A percentile compares a stretch with the other conserved stretches of the same genome.
Evolutionary conservation across 2,113 vertebrate species (phyloP).

Genomic region (Trogon surrucura): DNA sequence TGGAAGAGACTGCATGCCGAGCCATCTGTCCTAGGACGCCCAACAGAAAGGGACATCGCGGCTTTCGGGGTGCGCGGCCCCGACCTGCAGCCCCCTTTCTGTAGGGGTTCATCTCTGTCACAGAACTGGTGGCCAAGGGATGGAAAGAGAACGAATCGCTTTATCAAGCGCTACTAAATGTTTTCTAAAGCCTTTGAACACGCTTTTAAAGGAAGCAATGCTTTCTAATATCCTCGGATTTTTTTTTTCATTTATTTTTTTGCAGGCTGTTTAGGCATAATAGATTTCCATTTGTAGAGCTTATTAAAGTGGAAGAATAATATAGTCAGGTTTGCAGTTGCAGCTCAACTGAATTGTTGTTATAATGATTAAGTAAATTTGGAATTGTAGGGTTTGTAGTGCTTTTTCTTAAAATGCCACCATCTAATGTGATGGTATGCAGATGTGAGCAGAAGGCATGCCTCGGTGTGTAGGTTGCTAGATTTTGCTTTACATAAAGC

Average conservation of each 20-base stretch:
- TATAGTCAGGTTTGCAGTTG: slow-evolving; percentile 10
- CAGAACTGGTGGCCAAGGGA: background rate
- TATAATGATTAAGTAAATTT: slow-evolving; percentile 2
- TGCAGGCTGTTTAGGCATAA: slow-evolving; percentile 1
- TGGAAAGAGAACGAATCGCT: background rate
- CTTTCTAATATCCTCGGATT: background rate
- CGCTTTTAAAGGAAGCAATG: background rate
- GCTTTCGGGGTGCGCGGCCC: background rate
- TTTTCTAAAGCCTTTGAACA: slow-evolving; percentile 16
- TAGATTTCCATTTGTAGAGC: slow-evolving; percentile 17
- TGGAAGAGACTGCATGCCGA: background rate
- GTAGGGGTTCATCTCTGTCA: background rate
- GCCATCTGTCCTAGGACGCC: background rate
- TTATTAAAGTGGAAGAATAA: slow-evolving; percentile 38
- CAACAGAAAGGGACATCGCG: background rate
- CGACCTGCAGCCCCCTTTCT: background rate
- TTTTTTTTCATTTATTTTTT: background rate
- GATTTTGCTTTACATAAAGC: background rate
- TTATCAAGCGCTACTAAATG: background rate
- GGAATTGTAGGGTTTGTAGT: background rate
- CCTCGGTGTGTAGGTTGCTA: background rate
- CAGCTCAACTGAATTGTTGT: background rate
- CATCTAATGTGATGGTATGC: background rate
- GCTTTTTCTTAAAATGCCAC: background rate
- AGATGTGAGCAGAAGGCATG: background rate